Conservation (phyloP, 2,888 invertebrate genomes). For the Noctua pronuba region DNA sequence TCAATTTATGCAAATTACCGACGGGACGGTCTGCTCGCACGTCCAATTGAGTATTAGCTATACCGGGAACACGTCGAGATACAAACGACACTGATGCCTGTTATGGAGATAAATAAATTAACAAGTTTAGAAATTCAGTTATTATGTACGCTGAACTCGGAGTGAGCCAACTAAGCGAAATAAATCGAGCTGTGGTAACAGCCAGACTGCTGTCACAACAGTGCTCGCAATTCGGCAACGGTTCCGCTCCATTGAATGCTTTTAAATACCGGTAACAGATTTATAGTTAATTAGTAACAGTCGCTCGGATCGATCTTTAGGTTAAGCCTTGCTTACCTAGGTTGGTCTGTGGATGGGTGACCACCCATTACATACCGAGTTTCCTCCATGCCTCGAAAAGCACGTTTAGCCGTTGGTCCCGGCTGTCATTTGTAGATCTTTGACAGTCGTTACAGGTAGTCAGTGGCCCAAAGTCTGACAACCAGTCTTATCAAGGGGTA, state of each 20-base stretch:
- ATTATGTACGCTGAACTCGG: conserved; percentile 39
- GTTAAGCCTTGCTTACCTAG: too few species aligned
- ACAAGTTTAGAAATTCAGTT: conserved; percentile 48
- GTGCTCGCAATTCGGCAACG: conserved; percentile 75
- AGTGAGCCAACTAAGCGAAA: conserved; percentile 57
- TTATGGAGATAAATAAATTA: conserved; percentile 59
- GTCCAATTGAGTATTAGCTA: conserved; percentile 78
- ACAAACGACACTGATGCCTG: conserved; percentile 63
- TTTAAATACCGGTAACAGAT: conserved; percentile 50
- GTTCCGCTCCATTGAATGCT: conserved; percentile 74
- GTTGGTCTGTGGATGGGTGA: too few species aligned
- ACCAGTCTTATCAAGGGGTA: too few species aligned
- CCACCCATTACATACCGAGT: too few species aligned
- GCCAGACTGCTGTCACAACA: conserved; percentile 75
- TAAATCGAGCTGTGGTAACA: conserved; percentile 57
- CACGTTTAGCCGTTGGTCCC: too few species aligned
- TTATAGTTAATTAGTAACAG: conserved; percentile 36
- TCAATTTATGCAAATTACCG: conserved; percentile 89
- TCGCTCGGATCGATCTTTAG: too few species aligned
- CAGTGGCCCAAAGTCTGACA: too few species aligned
- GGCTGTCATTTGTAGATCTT: too few species aligned
- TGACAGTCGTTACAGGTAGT: too few species aligned
- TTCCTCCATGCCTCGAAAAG: too few species aligned
- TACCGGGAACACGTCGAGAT: conserved; percentile 69
- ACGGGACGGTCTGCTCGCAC: conserved; percentile 81